Conservation (phyloP, 2,797 vertebrate genomes). For the Amblyopsis hoosieri region DNA sequence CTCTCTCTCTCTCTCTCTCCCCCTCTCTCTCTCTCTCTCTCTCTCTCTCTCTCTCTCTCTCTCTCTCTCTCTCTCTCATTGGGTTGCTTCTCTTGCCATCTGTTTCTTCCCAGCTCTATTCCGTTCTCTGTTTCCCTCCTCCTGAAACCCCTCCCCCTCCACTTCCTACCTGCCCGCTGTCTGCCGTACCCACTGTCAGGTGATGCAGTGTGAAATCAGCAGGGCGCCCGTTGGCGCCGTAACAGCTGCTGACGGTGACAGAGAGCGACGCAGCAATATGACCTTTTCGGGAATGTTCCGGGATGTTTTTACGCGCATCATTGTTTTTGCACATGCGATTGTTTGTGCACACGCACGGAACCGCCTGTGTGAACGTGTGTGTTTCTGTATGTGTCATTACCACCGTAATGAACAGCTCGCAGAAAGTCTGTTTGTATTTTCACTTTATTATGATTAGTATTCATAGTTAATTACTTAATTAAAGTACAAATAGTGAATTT, state of each 20-base stretch:
- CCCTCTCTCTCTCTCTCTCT: slow-evolving; percentile 32
- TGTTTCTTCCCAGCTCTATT: neutral
- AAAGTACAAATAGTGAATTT: too few relatives aligned
- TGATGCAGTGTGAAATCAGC: slow-evolving; percentile 70
- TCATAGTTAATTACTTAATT: too few relatives aligned
- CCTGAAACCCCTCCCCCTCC: slow-evolving; percentile 35
- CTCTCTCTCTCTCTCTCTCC: slow-evolving; percentile 17
- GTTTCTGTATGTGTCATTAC: too few relatives aligned
- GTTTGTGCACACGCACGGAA: neutral
- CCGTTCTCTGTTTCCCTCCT: slow-evolving; percentile 2
- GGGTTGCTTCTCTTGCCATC: slow-evolving; percentile 14
- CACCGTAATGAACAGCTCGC: too few relatives aligned
- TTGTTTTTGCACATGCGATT: neutral
- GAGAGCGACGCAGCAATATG: slow-evolving; percentile 71
- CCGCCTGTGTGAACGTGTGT: neutral
- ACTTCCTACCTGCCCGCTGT: slow-evolving; percentile 29
- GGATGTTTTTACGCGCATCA: slow-evolving; percentile 4
- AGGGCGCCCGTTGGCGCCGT: slow-evolving; percentile 73
- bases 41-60: slow-evolving; percentile 34
- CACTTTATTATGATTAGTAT: neutral
- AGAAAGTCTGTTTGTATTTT: neutral
- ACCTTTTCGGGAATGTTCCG: slow-evolving; percentile 58
- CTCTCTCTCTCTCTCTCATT: slow-evolving; percentile 34
- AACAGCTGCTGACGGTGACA: slow-evolving; percentile 60
- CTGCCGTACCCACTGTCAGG: slow-evolving; percentile 46